A percentile compares a stretch with the other conserved stretches of the same genome.
These are phyloP conservation scores for Amphipyra tragopoginis DNA, from an alignment of 2,888 invertebrate species.

Conservation along the genomic window DNA sequence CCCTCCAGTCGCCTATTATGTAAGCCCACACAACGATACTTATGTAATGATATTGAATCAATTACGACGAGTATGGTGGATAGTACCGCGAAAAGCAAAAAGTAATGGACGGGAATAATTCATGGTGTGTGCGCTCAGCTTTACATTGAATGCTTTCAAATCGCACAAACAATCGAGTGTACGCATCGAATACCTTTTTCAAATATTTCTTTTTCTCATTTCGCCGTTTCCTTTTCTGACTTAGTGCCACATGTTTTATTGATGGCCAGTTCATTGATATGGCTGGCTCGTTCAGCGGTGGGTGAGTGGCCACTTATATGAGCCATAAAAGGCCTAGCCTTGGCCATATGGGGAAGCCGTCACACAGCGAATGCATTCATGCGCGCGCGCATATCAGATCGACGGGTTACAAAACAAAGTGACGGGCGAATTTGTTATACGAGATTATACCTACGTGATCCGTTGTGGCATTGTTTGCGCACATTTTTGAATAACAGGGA, in stretches of 20 bases:
- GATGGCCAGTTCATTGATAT: constrained; percentile 90
- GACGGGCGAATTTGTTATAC: constrained; percentile 74
- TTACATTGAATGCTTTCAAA: constrained; percentile 87
- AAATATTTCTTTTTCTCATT: constrained; percentile 89
- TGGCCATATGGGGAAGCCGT: constrained; percentile 89
- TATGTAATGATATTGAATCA: constrained; percentile 79
- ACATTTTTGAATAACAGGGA: constrained; percentile 39
- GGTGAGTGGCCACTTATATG: constrained; percentile 89
- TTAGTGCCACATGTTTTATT: constrained; percentile 89
- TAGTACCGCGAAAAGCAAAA: constrained; percentile 65
- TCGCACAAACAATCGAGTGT: constrained; percentile 85
- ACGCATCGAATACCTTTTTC: constrained; percentile 83
- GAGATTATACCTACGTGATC: constrained; percentile 62
- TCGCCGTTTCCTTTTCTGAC: constrained; percentile 88
- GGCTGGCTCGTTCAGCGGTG: constrained; percentile 87
- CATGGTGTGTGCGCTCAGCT: constrained; percentile 79
- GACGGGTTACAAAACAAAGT: constrained; percentile 81
- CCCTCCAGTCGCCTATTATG: constrained; percentile 55
- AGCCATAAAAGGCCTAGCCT: constrained; percentile 88
- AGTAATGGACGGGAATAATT: constrained; percentile 77
- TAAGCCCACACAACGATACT: constrained; percentile 74
- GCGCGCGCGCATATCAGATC: constrained; percentile 85
- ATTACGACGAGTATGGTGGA: constrained; percentile 74
- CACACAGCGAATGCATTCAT: constrained; percentile 86
- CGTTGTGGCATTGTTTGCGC: constrained; percentile 46